phyloP scores from a whole-genome alignment of 2,113 vertebrate genomes.

The Malurus alboscapulatus region DNA sequence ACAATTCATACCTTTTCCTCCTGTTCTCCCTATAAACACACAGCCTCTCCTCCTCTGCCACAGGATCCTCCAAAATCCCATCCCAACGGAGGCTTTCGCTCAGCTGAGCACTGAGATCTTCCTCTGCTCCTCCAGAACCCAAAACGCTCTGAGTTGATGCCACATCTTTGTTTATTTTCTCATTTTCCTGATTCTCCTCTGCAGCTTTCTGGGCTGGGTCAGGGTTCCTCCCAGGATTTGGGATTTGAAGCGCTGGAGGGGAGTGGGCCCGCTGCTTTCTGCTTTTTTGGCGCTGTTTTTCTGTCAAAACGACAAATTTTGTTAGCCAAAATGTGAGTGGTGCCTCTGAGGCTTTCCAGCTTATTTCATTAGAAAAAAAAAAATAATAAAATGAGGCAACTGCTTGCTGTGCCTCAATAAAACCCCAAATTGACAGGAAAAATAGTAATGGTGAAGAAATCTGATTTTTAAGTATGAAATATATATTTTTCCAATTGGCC shows the following conservation, averaged over 20 bases:
- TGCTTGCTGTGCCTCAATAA: background rate
- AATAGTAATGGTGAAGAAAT: background rate
- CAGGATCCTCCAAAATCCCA: conserved; percentile 77
- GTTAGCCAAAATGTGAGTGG: background rate
- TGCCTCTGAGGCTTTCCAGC: background rate
- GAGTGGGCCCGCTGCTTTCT: background rate
- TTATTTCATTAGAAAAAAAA: background rate
- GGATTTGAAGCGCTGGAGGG: background rate
- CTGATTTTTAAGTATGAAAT: background rate
- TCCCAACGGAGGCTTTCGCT: conserved; percentile 85
- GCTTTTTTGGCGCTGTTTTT: conserved; percentile 48
- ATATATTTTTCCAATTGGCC: background rate
- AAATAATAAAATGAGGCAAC: background rate
- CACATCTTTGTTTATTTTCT: background rate
- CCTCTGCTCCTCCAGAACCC: background rate
- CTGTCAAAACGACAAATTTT: conserved; percentile 55
- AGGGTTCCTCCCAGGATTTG: background rate
- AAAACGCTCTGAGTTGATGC: background rate
- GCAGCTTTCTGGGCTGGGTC: background rate
- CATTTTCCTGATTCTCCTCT: background rate
- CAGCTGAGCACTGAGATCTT: conserved; percentile 26
- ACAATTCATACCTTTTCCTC: conserved; percentile 74
- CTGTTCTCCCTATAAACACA: conserved; percentile 77
- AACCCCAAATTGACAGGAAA: background rate
- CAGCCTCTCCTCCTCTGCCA: conserved; percentile 81